These are phyloP conservation scores for Tetragonisca angustula DNA, from an alignment of 2,888 invertebrate genomes.

Conservation along the genomic window DNA sequence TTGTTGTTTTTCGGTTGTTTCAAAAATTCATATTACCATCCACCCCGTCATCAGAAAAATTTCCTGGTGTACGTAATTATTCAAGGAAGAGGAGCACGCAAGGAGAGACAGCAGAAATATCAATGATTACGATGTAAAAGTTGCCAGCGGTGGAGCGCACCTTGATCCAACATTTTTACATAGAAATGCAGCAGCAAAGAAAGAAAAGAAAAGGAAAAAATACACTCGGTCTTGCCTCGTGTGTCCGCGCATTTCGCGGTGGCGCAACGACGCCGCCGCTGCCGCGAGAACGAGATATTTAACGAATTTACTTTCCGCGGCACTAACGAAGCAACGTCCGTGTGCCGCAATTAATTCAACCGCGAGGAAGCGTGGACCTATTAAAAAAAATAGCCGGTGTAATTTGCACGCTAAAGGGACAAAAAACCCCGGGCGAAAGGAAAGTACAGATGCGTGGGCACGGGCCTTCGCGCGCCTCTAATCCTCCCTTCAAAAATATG, in stretches of 20 bases:
- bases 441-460: background rate
- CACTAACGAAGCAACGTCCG: slow-evolving; percentile 66
- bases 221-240: background rate
- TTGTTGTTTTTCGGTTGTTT: no score
- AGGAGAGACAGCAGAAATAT: background rate
- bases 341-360: slow-evolving; percentile 68
- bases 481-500: slow-evolving; percentile 11
- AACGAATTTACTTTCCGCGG: slow-evolving; percentile 67
- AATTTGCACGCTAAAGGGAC: slow-evolving; percentile 66
- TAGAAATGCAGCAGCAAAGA: background rate
- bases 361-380: slow-evolving; percentile 53
- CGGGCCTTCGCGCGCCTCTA: slow-evolving; percentile 10
- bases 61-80: background rate
- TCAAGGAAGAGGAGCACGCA: no score
- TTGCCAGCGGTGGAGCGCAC: background rate
- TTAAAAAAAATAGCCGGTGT: slow-evolving; percentile 63
- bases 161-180: slow-evolving; percentile 7
- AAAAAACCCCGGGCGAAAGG: slow-evolving; percentile 43
- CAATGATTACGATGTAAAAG: background rate
- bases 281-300: slow-evolving; percentile 64
- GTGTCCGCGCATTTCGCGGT: slow-evolving; percentile 10
- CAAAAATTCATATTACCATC: background rate
- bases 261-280: slow-evolving; percentile 8
- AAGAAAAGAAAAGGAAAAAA: background rate
- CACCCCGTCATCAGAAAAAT: background rate